Evolutionary conservation across 2,797 vertebrate species (phyloP), one percentile per base, ranked within the genome.

Genomic region (Tokudaia tokunoshimensis): DNA sequence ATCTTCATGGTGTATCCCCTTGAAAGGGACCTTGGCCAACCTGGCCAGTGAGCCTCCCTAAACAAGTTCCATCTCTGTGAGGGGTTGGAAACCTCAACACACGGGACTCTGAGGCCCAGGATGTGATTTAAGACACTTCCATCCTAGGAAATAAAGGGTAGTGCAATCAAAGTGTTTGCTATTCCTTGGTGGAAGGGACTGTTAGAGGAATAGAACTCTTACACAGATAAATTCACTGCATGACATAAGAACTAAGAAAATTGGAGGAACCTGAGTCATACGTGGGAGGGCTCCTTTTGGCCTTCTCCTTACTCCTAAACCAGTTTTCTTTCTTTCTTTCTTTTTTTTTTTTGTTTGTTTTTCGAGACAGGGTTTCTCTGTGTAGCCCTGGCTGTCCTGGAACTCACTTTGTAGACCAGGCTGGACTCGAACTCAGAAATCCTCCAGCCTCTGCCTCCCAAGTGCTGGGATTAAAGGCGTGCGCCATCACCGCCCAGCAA

Each of bases 1-100:
- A 98, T 99, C 98, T 99, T 99, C 95, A 99, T 99, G 99, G 98
- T 98, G 89, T 99, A 99, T 97, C 98, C 98, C 80, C 96, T 99
- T 97, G 99, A 99, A 82, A 97, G 98, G 81, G 97, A 97, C 70
- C 67, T 55, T 91, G 92, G 75, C 95, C 96, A 82, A 7, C 76
- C 74, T 93, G 83, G 82, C 97, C 89, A 94, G 65, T 55, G 65
- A 96, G 41, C 94, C 94, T 95, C 52, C 94, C 87, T 80, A 50
- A 89, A 65, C 67, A 29, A 37, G 44, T 85, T 93, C 85, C 92
- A 78, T 75, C 85, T 76, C 87, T 93, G 57, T 83, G 94, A 96
- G 89, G 91, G 94, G 74, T 90, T 76, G 44, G 86, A 67, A 76
- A 81, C 85, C 87, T 79, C 85, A 91, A 91, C 34, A 94, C 37